Conservation (phyloP, 2,888 invertebrate genomes). For the Dynastes maya region DNA sequence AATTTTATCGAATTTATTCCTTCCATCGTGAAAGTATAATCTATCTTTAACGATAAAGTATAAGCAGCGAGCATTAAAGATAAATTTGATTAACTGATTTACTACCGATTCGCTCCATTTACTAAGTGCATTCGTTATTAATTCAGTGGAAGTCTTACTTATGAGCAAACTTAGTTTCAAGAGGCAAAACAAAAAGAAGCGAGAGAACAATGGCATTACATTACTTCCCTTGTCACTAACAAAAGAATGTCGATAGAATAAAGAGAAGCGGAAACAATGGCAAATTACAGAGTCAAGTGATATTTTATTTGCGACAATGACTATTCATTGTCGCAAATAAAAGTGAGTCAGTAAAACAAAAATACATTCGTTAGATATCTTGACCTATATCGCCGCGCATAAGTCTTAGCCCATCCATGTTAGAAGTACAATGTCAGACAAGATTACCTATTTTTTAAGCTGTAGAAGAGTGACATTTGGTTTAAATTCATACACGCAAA, state of each 20-base stretch:
- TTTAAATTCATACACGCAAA: too few relatives aligned
- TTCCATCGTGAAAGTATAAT: too few relatives aligned
- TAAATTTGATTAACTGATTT: background rate
- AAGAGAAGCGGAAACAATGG: background rate
- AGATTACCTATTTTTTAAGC: too few relatives aligned
- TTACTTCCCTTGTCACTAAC: constrained; percentile 2
- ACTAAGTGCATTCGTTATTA: constrained; percentile 5
- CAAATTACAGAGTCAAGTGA: constrained; percentile 8
- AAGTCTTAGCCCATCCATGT: too few relatives aligned
- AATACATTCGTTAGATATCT: too few relatives aligned
- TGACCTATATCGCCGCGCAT: too few relatives aligned
- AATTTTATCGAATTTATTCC: too few relatives aligned
- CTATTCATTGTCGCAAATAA: background rate
- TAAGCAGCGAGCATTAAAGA: background rate
- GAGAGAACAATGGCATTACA: constrained; percentile 10
- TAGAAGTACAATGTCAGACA: too few relatives aligned
- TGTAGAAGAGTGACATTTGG: too few relatives aligned
- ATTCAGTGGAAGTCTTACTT: background rate
- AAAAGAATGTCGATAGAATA: constrained; percentile 5
- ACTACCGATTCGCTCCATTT: background rate
- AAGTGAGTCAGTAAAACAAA: too few relatives aligned
- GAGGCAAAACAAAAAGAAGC: background rate
- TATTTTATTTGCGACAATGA: constrained; percentile 6
- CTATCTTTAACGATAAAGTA: too few relatives aligned
- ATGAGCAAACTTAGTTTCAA: background rate